Evolutionary conservation across 2,113 vertebrate genomes (phyloP).

Genomic region (Pygoscelis adeliae): DNA sequence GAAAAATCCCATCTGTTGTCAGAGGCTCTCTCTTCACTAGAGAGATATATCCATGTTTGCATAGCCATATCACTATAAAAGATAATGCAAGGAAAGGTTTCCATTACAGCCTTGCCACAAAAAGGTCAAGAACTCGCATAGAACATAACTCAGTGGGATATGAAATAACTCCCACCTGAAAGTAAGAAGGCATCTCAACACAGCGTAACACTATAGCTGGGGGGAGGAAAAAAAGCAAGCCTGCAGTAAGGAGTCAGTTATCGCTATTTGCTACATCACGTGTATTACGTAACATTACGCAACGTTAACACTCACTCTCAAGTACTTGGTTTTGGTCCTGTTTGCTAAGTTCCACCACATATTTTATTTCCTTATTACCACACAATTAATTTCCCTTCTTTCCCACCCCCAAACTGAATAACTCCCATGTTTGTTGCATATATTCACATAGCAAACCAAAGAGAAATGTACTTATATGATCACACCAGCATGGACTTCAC

Average conservation of each 20-base stretch:
- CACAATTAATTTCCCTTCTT: not conserved
- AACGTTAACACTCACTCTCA: not conserved
- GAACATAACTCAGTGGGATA: not conserved
- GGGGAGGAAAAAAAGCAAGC: not conserved
- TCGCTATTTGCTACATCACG: rapidly evolving
- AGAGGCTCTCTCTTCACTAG: not conserved
- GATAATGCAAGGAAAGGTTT: not conserved
- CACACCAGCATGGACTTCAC: not conserved
- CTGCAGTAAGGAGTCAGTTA: not conserved
- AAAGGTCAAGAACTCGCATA: not conserved
- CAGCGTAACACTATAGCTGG: not conserved
- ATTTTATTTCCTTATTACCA: not conserved
- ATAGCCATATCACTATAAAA: not conserved
- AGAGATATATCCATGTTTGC: not conserved
- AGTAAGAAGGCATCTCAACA: not conserved
- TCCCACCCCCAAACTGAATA: not conserved
- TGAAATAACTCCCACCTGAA: not conserved
- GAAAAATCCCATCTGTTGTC: not conserved
- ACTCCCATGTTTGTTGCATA: not conserved
- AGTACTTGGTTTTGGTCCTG: not conserved
- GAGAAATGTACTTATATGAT: not conserved
- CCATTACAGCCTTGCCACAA: not conserved
- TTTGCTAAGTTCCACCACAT: not conserved
- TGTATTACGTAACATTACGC: no score
- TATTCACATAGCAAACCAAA: not conserved